A percentile compares a stretch with the other conserved stretches of the same genome.
phyloP scores from a whole-genome alignment of 2,113 vertebrate species.

The Xiphias gladius region DNA sequence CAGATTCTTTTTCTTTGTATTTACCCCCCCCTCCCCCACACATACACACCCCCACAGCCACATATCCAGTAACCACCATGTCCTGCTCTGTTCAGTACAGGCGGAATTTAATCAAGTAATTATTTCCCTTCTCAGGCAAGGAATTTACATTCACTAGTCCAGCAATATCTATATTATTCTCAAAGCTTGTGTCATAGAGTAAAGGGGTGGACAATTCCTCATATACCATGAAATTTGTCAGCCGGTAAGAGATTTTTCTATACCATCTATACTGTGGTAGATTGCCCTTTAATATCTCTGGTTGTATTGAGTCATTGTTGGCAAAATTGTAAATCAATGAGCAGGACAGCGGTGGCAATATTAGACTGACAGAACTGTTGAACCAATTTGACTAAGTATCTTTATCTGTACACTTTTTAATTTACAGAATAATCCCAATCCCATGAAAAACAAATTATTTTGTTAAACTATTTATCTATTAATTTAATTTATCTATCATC shows the following conservation, averaged over 20 bases:
- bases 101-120: slow-evolving; percentile 61
- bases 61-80: slow-evolving; percentile 39
- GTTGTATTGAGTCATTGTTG: background rate
- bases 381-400: background rate
- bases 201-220: slow-evolving; percentile 1
- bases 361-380: background rate
- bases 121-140: slow-evolving; percentile 25
- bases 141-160: slow-evolving; percentile 26
- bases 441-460: background rate
- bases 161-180: background rate
- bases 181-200: slow-evolving; percentile 20
- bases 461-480: background rate
- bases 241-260: background rate
- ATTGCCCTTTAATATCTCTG: background rate
- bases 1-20: no score
- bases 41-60: slow-evolving; percentile 24
- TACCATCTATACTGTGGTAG: background rate
- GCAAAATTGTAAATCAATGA: background rate
- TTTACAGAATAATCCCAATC: background rate
- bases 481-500: background rate
- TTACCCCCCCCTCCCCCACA: slow-evolving; percentile 48
- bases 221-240: background rate
- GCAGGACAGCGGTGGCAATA: background rate
- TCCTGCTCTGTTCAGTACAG: slow-evolving; percentile 30
- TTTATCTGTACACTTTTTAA: background rate